Base-by-base conservation (phyloP, 2,113 vertebrate genomes). In the Vimba vimba region DNA sequence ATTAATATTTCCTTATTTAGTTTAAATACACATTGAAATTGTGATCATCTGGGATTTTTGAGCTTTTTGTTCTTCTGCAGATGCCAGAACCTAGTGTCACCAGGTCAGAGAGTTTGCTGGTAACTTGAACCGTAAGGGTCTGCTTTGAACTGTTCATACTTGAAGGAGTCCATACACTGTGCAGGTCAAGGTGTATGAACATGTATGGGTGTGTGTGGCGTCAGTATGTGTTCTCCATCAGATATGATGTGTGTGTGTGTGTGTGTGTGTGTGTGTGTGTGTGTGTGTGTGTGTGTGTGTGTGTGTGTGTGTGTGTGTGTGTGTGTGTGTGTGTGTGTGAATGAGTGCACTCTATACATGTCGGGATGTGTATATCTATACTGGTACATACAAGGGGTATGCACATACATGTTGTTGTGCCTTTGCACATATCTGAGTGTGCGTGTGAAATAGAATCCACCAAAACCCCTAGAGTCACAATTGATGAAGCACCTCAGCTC, bases 111-210 rank as follows among this genome's bases (percentile, higher is more conserved):
- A 78, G 78, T 60, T 83, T 81, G 71, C 2, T 59, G 81, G 86
- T 85, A 88, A 87, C 81, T 60, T 39, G 78, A 83, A 82, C 64
- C 55, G 30, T 66, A 39, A 68, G 62, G 64, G 36, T 69, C 64
- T 86, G n/a, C 62, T 89, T 88, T 88, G 82, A 88, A 74, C 82
- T 75, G 85, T 75, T 85, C 74, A 82, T 84, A 79, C 85, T 82
- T 86, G 85, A 82, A 45, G 71, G 68, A 85, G n/a, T 82, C 84
- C 83, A 59, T 73, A 81, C 74, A 47, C 76, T 78, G 11, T 66
- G 43, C 57, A 71, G 50, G 47, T 79, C 52, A 75, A 47, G 50
- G 83, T 82, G 80, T 83, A 73, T 81, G 81, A 69, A 82, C 62
- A 36, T 76, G 47, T 74, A 30, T 80, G 25, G 4, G 11, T 64